A percentile compares a stretch with the other conserved stretches of the same genome.
phyloP scores from a whole-genome alignment of 2,797 vertebrate genomes.

The Poeciliopsis infans region DNA sequence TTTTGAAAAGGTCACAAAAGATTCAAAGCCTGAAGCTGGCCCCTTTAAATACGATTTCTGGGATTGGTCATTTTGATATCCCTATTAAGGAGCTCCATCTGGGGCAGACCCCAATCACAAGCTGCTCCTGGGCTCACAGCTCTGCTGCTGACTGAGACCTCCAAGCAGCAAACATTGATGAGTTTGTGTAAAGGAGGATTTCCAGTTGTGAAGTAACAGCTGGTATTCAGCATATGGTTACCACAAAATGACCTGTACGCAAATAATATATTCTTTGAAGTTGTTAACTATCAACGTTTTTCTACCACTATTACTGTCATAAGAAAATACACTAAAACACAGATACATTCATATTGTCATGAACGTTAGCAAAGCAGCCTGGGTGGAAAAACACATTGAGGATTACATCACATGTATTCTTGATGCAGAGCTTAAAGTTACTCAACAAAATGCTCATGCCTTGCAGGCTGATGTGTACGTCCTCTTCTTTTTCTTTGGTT shows the following conservation, averaged over 20 bases:
- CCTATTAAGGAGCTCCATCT: background rate
- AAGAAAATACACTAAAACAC: background rate
- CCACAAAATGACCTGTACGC: background rate
- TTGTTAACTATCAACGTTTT: background rate
- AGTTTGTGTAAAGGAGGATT: background rate
- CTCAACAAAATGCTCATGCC: background rate
- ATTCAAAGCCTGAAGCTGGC: background rate
- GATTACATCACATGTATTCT: slow-evolving; percentile 2
- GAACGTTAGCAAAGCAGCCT: background rate
- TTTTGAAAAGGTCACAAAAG: background rate
- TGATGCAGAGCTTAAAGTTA: background rate
- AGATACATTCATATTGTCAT: background rate
- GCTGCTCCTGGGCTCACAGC: background rate
- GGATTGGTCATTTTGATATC: background rate
- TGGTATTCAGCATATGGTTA: background rate
- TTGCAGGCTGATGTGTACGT: background rate
- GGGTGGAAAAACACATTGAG: background rate
- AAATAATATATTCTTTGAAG: background rate
- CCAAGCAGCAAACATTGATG: background rate
- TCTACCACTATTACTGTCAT: background rate
- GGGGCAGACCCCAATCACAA: slow-evolving; percentile 1
- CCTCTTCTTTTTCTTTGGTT: background rate
- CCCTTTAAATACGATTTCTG: background rate
- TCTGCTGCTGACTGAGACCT: background rate
- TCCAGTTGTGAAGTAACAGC: background rate